Evolutionary conservation across 2,888 invertebrate species (phyloP), one percentile per base, ranked within the genome.

Genomic region (Melitaea athalia): DNA sequence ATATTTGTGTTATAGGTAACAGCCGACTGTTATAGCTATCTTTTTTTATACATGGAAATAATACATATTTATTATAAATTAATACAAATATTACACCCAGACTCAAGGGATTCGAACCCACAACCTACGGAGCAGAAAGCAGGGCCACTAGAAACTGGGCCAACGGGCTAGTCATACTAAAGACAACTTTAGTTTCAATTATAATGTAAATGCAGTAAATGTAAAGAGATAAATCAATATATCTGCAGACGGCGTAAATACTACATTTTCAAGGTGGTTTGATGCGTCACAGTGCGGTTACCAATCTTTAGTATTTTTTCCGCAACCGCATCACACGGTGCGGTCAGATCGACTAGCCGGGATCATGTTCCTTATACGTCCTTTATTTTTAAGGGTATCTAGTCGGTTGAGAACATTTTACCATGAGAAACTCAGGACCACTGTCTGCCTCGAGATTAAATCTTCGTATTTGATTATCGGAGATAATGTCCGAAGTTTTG

Each of bases 331-430:
- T 78, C 82, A 81, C 78, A 79, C 71, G 68, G 70, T 88, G 89
- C 77, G 88, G 88, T 90, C 75, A 78, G 78, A 77, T 69, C 75
- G 78, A 77, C 83, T 80, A 79, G 77, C 70, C 70, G 70, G 80
- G 86, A 88, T 89, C 86, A 71, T 79, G 85, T 89, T 88, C 81
- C 85, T 81, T 78, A 79, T 80, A 79, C 68, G 69, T 73, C 64
- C 63, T 71, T 69, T 72, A 64, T 67, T 68, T 70, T 70, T 68
- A 68, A 11, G 64, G 50, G 50, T 59, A 52, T n/a, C 59, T 59
- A 70, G 64, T 70, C 31, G 50, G 64, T 47, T 57, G 31, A 62
- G 62, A 68, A 68, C 53, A 64, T 57, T 12, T 59, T 53, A 63
- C 33, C 64, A 67, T 67, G 67, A 55, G 67, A 67, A 67, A 55